Base-by-base conservation (phyloP, 2,888 invertebrate genomes). In the Drosophila leonis region DNA sequence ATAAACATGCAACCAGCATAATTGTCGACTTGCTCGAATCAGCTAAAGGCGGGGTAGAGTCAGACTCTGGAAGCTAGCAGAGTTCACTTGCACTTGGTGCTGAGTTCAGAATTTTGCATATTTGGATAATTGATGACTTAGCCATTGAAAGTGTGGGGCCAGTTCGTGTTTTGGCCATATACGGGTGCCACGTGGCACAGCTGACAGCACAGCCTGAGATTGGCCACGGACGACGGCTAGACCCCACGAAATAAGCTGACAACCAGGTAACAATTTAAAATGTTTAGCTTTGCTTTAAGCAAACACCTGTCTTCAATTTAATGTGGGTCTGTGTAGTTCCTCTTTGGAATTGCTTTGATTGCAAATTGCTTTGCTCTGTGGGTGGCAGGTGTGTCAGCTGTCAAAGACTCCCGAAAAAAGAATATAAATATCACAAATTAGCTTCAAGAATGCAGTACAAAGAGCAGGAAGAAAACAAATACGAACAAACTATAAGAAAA, bases 281-380 rank as follows among this genome's bases (percentile, higher is more conserved):
- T 37, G 35, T 44, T 57, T 64, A 33, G 15, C 39, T 51, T 68
- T 70, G 57, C 63, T 75, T 72, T 72, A n/a, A 59, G 42, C 66
- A 82, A 81, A 82, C 81, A 84, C 82, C 85, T 82, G 81, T 64
- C 69, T 57, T 27, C 27, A 10, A 49, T 59, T 70, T 57, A 73
- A 49, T 54, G 44, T 44, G 56, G 7, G 2, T 9, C 41, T 62
- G 27, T 39, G 54, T 18, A 72, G 61, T 77, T 81, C 51, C 57
- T 39, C 42, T 52, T 24, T 24, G 18, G 39, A 12, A 24, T 61
- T 46, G 24, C n/a, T 39, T 49, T 60, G 41, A 27, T n/a, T 65
- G 7, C 54, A 27, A 24, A 49, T 64, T 72, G 44, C 33, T 31
- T 20, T 4, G 64, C 37, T 44, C 44, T 52, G 10, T 12, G 46